Evolutionary conservation across 2,113 vertebrate genomes (phyloP).

Genomic region (Crotalus horridus): DNA sequence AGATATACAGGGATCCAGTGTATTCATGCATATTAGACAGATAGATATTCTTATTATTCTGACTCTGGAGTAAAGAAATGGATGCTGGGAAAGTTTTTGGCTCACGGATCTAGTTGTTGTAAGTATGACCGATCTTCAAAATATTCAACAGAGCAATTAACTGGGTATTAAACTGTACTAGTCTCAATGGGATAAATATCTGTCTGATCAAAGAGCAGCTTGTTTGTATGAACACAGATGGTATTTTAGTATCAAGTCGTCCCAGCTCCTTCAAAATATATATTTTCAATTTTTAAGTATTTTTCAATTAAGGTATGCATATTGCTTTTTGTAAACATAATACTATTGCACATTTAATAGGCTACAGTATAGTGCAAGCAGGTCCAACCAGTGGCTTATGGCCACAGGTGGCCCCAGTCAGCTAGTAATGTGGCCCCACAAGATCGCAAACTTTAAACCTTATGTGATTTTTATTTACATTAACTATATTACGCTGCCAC

Average conservation of each 20-base stretch:
- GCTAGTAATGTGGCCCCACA: not conserved
- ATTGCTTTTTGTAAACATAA: not conserved
- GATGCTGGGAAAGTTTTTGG: not conserved
- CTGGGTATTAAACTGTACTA: not conserved
- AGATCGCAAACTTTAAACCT: not conserved
- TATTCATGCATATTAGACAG: not conserved
- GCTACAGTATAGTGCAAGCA: not conserved
- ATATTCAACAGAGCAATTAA: not conserved
- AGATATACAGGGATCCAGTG: not conserved
- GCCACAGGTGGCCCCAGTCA: not conserved
- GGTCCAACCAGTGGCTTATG: not conserved
- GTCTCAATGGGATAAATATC: not conserved
- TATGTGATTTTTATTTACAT: not conserved
- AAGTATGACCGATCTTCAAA: not conserved
- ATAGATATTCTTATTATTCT: not conserved
- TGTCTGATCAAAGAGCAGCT: not conserved
- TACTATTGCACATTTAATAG: not conserved
- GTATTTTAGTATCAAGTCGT: not conserved
- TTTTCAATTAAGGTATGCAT: not conserved
- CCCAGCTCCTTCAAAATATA: not conserved
- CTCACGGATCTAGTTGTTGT: not conserved
- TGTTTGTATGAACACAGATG: not conserved
- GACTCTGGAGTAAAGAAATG: not conserved
- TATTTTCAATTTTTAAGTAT: not conserved
- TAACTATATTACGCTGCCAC: not conserved